A percentile compares a stretch with the other conserved stretches of the same genome.
Conservation (phyloP, 2,113 vertebrate species). For the Murina feae region DNA sequence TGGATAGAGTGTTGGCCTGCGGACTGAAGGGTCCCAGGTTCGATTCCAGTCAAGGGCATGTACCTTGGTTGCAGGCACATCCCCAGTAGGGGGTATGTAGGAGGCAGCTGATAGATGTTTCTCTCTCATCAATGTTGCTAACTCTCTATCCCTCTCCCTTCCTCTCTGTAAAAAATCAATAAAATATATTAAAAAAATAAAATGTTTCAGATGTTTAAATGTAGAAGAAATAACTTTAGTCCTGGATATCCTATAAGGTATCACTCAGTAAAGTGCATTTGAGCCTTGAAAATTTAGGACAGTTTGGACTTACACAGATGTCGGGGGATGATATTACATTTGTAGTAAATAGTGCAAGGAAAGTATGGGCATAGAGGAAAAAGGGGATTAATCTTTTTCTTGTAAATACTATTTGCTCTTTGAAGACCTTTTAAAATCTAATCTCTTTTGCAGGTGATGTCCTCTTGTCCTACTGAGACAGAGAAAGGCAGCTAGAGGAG, state of each 20-base stretch:
- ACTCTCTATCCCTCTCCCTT: no score
- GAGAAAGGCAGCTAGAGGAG: no score
- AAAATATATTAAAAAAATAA: no score
- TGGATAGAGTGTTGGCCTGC: no score
- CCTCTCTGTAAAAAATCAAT: no score
- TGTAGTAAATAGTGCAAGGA: not conserved
- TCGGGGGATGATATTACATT: not conserved
- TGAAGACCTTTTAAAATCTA: not conserved
- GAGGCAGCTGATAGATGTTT: no score
- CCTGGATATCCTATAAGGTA: not conserved
- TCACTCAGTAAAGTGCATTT: not conserved
- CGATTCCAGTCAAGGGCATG: no score
- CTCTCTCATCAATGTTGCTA: no score
- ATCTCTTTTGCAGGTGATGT: not conserved
- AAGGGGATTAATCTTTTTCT: not conserved
- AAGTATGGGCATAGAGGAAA: not conserved
- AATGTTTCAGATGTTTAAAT: not conserved
- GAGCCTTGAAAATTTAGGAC: not conserved
- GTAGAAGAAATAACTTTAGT: not conserved
- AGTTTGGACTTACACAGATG: not conserved
- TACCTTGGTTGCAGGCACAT: no score
- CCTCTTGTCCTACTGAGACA: not conserved
- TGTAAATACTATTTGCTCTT: not conserved
- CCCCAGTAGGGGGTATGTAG: no score
- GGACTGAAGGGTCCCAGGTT: no score